Percentiles rank a stretch among this genome's conserved stretches.
phyloP scores from a whole-genome alignment of 2,113 vertebrate species.

The Tiliqua scincoides region DNA sequence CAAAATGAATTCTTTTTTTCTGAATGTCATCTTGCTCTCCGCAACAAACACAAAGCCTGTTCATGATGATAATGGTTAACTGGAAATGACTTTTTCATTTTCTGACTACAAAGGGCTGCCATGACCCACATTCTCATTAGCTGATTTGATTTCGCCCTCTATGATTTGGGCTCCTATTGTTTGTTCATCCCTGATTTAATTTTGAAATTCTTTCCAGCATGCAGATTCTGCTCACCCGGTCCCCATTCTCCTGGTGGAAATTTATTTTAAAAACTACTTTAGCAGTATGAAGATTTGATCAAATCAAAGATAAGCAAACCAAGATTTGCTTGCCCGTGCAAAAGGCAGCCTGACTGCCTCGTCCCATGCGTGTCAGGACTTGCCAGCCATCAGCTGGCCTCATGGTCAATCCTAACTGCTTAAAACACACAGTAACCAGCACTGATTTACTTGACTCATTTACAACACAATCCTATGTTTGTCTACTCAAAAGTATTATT shows the following conservation, averaged over 20 bases:
- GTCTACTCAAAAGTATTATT: no score
- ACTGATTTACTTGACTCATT: neutral
- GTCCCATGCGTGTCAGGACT: neutral
- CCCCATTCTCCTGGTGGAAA: neutral
- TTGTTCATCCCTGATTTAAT: neutral
- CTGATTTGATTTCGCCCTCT: neutral
- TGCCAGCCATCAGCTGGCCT: no score
- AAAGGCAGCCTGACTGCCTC: neutral
- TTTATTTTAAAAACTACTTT: neutral
- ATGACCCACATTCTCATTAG: neutral
- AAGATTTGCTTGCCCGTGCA: no score
- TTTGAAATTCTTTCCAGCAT: neutral
- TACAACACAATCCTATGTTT: no score
- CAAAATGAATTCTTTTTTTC: neutral
- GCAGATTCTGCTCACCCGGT: neutral
- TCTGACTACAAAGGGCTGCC: neutral
- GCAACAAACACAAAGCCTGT: neutral
- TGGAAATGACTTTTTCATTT: neutral
- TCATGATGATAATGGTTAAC: constrained; percentile 2
- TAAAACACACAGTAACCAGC: neutral
- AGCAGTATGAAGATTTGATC: neutral
- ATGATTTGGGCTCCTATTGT: neutral
- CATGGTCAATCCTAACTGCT: no score
- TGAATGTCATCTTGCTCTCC: neutral
- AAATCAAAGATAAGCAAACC: neutral